phyloP scores from a whole-genome alignment of 1,140 invertebrate species.

The Goniozus legneri region DNA sequence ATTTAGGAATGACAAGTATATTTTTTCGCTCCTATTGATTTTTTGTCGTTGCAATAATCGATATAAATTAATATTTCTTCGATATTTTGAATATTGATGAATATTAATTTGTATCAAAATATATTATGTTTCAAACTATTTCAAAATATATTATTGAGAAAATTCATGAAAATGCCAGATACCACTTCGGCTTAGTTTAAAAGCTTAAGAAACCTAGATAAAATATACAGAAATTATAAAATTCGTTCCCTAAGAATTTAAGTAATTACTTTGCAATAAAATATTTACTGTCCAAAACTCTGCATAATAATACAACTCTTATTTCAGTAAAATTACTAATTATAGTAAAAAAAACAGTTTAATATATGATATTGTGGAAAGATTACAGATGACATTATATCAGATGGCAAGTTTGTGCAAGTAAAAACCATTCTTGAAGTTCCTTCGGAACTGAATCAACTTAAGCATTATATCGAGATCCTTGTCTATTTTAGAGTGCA shows the following conservation, averaged over 20 bases:
- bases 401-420: slow-evolving; percentile 1
- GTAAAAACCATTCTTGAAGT: not conserved
- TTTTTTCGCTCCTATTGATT: slow-evolving; percentile 12
- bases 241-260: not conserved
- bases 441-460: not conserved
- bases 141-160: not conserved
- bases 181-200: too few relatives aligned
- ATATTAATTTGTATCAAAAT: slow-evolving; percentile 5
- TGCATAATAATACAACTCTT: not conserved
- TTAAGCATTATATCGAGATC: slow-evolving; percentile 26
- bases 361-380: not conserved
- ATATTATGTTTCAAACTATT: slow-evolving; percentile 6
- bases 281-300: not conserved
- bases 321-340: not conserved
- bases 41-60: slow-evolving; percentile 6
- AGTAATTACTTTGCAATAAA: not conserved
- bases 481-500: slow-evolving; percentile 21
- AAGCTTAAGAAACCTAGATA: too few relatives aligned
- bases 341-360: not conserved
- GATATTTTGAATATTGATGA: slow-evolving; percentile 6
- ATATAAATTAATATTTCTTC: slow-evolving; percentile 1
- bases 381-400: not conserved
- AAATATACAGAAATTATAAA: too few relatives aligned
- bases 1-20: too few relatives aligned
- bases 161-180: not conserved